phyloP scores from a whole-genome alignment of 2,888 invertebrate genomes.

The Hemicrepidius hirtus region DNA sequence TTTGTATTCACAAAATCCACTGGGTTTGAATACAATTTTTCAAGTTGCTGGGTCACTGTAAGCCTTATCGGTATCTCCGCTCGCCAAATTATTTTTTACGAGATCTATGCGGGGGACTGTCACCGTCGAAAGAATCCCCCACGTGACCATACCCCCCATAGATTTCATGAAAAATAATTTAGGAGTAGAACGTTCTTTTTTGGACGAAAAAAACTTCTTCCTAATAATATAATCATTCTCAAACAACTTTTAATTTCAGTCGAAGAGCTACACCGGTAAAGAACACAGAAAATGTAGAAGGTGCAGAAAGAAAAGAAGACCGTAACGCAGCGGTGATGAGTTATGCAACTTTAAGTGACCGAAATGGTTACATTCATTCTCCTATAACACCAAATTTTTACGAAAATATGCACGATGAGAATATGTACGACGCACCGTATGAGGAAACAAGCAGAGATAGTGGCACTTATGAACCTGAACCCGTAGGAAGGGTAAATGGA shows the following conservation, averaged over 20 bases:
- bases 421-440: constrained; percentile 86
- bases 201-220: too few relatives aligned
- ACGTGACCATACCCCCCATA: too few relatives aligned
- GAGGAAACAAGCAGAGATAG: constrained; percentile 78
- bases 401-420: constrained; percentile 80
- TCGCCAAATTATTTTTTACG: too few relatives aligned
- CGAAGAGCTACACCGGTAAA: constrained; percentile 91
- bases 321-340: constrained; percentile 93
- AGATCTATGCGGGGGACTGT: too few relatives aligned
- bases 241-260: constrained; percentile 70
- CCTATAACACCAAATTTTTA: constrained; percentile 74
- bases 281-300: constrained; percentile 91
- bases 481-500: constrained; percentile 73
- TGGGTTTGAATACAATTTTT: too few relatives aligned
- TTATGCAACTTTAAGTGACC: constrained; percentile 87
- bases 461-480: constrained; percentile 80
- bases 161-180: too few relatives aligned
- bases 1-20: too few relatives aligned
- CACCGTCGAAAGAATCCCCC: too few relatives aligned
- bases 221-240: too few relatives aligned
- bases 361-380: constrained; percentile 71
- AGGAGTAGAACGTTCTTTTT: too few relatives aligned
- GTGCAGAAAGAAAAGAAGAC: constrained; percentile 89
- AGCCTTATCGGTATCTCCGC: too few relatives aligned
- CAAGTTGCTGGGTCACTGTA: too few relatives aligned